Percentiles rank a stretch among this genome's conserved stretches.
Conservation (phyloP, 2,113 vertebrate species). For the Calidris pygmaea region DNA sequence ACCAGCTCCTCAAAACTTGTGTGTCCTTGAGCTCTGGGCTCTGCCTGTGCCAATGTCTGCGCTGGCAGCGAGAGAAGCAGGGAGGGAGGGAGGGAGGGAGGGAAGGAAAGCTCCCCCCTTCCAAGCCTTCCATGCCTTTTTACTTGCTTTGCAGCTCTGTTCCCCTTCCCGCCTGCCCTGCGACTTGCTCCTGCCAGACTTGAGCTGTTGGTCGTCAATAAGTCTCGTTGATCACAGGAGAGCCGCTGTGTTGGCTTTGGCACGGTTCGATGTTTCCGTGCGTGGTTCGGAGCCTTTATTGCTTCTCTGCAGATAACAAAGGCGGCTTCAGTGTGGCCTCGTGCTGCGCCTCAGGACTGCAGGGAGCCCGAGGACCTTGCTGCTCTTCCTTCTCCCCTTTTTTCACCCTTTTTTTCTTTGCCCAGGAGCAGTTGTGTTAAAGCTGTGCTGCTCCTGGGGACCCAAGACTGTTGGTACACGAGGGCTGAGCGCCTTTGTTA, state of each 20-base stretch:
- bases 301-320: not conserved
- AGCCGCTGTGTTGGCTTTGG: not conserved
- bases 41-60: not conserved
- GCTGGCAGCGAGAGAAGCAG: not conserved
- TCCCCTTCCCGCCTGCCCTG: not conserved
- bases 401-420: not conserved
- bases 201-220: not conserved
- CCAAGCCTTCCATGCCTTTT: not conserved
- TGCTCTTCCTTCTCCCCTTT: not conserved
- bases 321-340: not conserved
- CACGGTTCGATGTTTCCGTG: not conserved
- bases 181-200: not conserved
- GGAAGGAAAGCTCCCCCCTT: not conserved
- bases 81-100: not conserved
- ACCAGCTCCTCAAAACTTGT: not conserved
- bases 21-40: not conserved
- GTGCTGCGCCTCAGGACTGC: not conserved
- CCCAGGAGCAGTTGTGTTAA: not conserved
- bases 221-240: not conserved
- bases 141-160: not conserved
- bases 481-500: not conserved
- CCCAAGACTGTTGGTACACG: accelerated
- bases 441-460: not conserved
- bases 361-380: not conserved
- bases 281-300: not conserved